Evolutionary conservation across 92 coral and sea anemone species (phyloP).

Genomic region (Actinostola sp.): DNA sequence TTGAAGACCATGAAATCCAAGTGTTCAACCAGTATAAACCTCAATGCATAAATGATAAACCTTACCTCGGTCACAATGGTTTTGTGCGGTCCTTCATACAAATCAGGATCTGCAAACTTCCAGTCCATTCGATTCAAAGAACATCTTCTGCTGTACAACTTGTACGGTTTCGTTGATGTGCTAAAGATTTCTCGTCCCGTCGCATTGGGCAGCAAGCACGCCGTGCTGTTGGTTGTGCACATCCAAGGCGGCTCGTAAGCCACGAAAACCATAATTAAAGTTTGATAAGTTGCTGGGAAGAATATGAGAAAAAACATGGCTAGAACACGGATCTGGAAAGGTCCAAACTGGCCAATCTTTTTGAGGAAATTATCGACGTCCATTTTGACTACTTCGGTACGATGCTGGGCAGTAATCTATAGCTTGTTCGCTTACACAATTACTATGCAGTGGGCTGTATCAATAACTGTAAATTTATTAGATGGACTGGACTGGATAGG

Average conservation of each 20-base stretch:
- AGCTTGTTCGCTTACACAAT: no score
- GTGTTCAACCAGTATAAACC: neutral
- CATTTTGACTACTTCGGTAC: neutral
- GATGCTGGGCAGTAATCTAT: no score
- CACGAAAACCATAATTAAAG: conserved; percentile 83
- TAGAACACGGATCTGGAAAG: conserved; percentile 77
- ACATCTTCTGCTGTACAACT: conserved; percentile 71
- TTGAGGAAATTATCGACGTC: conserved; percentile 76
- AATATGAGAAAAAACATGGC: conserved; percentile 78
- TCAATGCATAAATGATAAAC: neutral
- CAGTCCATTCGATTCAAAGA: conserved; percentile 69
- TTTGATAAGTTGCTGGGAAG: conserved; percentile 85
- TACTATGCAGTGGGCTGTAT: no score
- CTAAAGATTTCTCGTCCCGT: conserved; percentile 55
- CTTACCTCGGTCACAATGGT: conserved; percentile 85
- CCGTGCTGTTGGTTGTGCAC: conserved; percentile 68
- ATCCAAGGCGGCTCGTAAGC: conserved; percentile 96
- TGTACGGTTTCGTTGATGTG: conserved; percentile 60
- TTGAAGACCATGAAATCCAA: neutral
- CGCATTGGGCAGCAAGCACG: conserved; percentile 60
- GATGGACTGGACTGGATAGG: no score
- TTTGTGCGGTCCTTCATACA: conserved; percentile 82
- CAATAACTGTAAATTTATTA: no score
- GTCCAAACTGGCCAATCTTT: conserved; percentile 86
- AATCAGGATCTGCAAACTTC: conserved; percentile 67